phyloP scores from a whole-genome alignment of 2,113 vertebrate genomes.

The Ceratotherium simum region DNA sequence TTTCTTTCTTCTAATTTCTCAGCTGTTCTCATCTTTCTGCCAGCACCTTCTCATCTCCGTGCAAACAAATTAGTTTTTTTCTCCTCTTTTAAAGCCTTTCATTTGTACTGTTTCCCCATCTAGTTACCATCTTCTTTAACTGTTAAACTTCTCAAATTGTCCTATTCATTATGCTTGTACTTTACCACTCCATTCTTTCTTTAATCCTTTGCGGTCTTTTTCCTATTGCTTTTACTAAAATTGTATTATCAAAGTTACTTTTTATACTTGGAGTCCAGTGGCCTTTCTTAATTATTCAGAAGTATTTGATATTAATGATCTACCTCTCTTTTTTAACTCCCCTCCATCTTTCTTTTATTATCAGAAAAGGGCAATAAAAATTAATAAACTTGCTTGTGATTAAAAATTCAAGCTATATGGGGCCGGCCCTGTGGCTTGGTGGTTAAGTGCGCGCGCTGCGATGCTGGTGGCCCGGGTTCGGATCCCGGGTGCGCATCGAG shows the following conservation, averaged over 20 bases:
- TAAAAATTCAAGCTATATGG: background rate
- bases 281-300: background rate
- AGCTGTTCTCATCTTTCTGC: background rate
- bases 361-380: constrained; percentile 31
- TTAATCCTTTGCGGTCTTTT: background rate
- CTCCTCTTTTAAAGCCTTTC: background rate
- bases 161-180: background rate
- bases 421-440: no score
- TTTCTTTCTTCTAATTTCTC: background rate
- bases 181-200: background rate
- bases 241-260: background rate
- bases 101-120: background rate
- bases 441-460: no score
- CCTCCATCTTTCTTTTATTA: background rate
- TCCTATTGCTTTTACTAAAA: background rate
- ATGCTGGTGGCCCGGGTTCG: no score
- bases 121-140: background rate
- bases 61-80: background rate
- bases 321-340: background rate
- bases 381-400: background rate
- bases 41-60: background rate
- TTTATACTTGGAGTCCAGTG: background rate
- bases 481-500: no score
- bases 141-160: background rate
- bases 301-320: background rate